Evolutionary conservation across 1,140 invertebrate genomes (phyloP).

Genomic region (Caenorhabditis remanei): DNA sequence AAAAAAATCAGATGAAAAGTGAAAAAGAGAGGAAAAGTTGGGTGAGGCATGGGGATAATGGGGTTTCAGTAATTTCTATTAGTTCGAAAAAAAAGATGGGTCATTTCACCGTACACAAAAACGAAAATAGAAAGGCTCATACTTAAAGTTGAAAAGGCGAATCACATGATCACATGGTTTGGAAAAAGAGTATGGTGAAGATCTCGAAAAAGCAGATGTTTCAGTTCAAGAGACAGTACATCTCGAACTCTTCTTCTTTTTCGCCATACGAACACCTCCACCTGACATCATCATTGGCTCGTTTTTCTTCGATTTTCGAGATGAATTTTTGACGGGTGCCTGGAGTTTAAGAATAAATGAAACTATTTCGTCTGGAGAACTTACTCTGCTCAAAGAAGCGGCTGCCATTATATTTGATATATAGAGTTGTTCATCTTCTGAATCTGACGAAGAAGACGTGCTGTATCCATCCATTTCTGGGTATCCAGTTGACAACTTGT

Average conservation of each 20-base stretch:
- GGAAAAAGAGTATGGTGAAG: neutral
- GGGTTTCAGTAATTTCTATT: neutral
- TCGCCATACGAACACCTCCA: slow-evolving; percentile 55
- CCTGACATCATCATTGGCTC: slow-evolving; percentile 46
- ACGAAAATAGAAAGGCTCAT: slow-evolving; percentile 6
- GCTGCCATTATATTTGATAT: slow-evolving; percentile 58
- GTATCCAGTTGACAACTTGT: slow-evolving; percentile 37
- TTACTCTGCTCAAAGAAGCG: slow-evolving; percentile 51
- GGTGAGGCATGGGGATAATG: too few relatives aligned
- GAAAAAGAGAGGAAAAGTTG: neutral
- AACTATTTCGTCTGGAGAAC: neutral
- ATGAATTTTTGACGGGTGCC: neutral
- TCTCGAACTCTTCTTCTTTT: slow-evolving; percentile 61
- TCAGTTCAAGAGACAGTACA: slow-evolving; percentile 58
- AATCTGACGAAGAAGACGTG: slow-evolving; percentile 66
- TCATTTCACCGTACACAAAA: slow-evolving; percentile 33
- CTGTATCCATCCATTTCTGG: slow-evolving; percentile 8
- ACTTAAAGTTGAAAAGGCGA: slow-evolving; percentile 1
- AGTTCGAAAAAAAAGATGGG: slow-evolving; percentile 15
- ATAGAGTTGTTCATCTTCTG: slow-evolving; percentile 64
- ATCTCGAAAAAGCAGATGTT: neutral
- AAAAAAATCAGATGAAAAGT: too few relatives aligned
- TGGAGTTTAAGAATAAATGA: neutral
- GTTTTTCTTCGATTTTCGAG: slow-evolving; percentile 2
- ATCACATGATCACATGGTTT: slow-evolving; percentile 42